A percentile compares a stretch with the other conserved stretches of the same genome.
phyloP scores from a whole-genome alignment of 2,113 vertebrate genomes.

The Petromus typicus region DNA sequence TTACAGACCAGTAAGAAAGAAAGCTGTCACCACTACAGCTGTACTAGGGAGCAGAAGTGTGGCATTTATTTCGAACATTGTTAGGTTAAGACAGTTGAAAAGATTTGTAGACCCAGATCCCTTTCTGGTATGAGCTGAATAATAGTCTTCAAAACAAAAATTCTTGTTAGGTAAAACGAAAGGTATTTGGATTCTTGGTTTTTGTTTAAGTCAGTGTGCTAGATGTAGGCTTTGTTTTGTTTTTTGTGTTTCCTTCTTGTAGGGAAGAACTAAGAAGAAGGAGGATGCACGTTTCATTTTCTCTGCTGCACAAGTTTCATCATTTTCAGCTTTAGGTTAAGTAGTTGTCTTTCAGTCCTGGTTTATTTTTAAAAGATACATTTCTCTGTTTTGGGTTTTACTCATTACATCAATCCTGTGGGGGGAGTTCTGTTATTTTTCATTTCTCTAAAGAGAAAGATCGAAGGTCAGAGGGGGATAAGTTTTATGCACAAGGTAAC shows the following conservation, averaged over 20 bases:
- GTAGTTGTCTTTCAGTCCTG: neutral
- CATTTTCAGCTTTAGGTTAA: neutral
- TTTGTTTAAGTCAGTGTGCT: neutral
- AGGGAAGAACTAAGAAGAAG: neutral
- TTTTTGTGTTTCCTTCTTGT: no score
- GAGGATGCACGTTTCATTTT: no score
- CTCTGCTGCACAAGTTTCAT: neutral
- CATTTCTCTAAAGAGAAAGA: constrained; percentile 19
- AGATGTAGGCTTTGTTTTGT: neutral
- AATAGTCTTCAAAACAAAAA: neutral
- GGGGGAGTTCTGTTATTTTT: neutral
- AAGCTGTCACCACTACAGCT: neutral
- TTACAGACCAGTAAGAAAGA: neutral
- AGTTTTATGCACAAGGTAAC: neutral
- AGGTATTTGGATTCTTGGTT: neutral
- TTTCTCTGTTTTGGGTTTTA: constrained; percentile 22
- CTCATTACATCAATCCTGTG: neutral
- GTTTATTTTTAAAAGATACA: neutral
- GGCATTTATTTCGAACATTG: neutral
- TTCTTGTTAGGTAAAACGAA: neutral
- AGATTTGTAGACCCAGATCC: neutral
- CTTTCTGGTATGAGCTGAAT: neutral
- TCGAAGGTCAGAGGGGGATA: neutral
- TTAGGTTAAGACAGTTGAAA: constrained; percentile 1
- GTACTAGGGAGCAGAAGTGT: neutral